These are phyloP conservation scores for Ovis aries DNA, from an alignment of 2,113 vertebrate genomes.

Conservation along the genomic window DNA sequence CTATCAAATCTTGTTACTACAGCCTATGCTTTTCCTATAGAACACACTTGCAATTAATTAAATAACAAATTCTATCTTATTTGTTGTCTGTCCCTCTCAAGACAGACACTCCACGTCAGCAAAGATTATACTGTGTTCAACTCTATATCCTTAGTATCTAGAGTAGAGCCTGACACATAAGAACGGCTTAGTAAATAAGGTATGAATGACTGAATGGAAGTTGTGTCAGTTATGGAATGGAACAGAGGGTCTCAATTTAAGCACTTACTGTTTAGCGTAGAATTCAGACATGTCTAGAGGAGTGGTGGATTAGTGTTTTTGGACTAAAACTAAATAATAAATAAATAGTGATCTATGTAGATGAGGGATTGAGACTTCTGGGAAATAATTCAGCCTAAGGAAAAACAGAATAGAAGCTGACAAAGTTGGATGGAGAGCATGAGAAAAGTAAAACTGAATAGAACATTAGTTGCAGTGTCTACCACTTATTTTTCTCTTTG, in stretches of 20 bases:
- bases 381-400: neutral
- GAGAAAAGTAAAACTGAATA: neutral
- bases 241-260: neutral
- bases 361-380: neutral
- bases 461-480: neutral
- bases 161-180: neutral
- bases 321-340: too few relatives aligned
- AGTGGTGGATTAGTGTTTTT: neutral
- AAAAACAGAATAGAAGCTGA: neutral
- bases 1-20: neutral
- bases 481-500: neutral
- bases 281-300: neutral
- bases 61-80: constrained; percentile 14
- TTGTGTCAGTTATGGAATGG: neutral
- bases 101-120: neutral
- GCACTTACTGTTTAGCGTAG: neutral
- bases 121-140: neutral
- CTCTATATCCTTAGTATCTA: neutral
- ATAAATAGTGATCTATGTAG: neutral
- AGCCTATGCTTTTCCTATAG: neutral
- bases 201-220: neutral
- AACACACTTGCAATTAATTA: neutral
- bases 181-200: neutral
- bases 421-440: neutral
- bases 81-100: neutral